phyloP scores from a whole-genome alignment of 2,888 invertebrate genomes.

The Drosophila paracracens region DNA sequence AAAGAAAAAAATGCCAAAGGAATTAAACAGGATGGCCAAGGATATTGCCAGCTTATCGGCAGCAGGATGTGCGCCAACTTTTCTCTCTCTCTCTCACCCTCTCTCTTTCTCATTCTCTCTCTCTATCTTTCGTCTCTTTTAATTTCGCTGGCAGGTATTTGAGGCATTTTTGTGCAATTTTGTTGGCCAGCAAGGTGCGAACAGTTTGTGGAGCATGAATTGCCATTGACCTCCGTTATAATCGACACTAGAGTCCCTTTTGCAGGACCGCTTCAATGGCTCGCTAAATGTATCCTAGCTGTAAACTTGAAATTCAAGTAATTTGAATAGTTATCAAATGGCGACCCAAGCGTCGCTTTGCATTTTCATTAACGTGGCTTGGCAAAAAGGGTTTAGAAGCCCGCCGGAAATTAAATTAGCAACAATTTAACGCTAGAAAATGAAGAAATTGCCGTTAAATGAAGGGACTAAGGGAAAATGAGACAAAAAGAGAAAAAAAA shows the following conservation, averaged over 20 bases:
- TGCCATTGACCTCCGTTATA: constrained; percentile 44
- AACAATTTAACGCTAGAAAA: constrained; percentile 8
- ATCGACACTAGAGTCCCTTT: constrained; percentile 14
- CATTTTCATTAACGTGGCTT: not conserved
- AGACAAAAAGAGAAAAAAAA: not conserved
- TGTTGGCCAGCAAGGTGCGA: constrained; percentile 63
- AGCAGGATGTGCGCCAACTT: constrained; percentile 29
- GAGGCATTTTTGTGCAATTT: constrained; percentile 70
- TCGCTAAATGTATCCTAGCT: constrained; percentile 15
- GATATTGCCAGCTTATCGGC: constrained; percentile 61
- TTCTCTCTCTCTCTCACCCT: not conserved
- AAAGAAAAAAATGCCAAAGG: constrained; percentile 66
- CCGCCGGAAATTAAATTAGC: constrained; percentile 18
- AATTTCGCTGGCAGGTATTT: constrained; percentile 54
- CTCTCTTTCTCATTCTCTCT: not conserved
- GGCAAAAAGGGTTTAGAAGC: not conserved
- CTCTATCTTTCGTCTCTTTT: not conserved
- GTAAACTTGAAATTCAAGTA: constrained; percentile 9
- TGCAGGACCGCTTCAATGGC: constrained; percentile 1
- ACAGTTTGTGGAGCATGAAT: constrained; percentile 38
- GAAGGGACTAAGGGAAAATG: not conserved
- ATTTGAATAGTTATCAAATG: constrained; percentile 18
- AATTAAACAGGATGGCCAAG: constrained; percentile 69
- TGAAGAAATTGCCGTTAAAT: not conserved
- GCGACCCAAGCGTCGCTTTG: constrained; percentile 6